phyloP scores from a whole-genome alignment of 2,113 vertebrate genomes.

The Pogonocichla stellata region DNA sequence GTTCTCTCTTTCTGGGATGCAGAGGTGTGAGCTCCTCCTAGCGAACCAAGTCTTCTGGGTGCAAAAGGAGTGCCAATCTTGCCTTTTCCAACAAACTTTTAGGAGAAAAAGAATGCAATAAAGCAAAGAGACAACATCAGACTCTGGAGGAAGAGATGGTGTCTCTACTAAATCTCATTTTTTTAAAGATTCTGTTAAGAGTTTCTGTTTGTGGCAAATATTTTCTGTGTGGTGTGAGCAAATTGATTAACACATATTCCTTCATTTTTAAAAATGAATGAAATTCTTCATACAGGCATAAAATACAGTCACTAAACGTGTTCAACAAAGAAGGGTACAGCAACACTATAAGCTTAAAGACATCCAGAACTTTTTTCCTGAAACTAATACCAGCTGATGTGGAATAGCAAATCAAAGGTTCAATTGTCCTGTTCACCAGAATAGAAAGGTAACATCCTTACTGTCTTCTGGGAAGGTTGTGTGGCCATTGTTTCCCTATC shows the following conservation, averaged over 20 bases:
- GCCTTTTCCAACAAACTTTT: background rate
- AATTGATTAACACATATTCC: background rate
- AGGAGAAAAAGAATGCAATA: background rate
- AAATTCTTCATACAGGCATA: background rate
- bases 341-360: background rate
- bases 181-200: background rate
- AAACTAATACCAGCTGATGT: accelerated
- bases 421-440: background rate
- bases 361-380: background rate
- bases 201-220: background rate
- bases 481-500: background rate
- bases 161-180: background rate
- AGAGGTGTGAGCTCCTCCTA: background rate
- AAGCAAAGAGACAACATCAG: background rate
- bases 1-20: background rate
- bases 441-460: background rate
- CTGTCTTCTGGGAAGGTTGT: background rate
- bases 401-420: background rate
- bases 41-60: background rate
- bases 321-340: background rate
- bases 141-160: background rate
- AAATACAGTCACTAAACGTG: background rate
- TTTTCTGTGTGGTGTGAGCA: background rate
- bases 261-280: background rate
- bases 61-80: background rate